Evolutionary conservation across 2,113 vertebrate genomes (phyloP), one percentile per base, ranked within the genome.

Genomic region (Gallinago media): DNA sequence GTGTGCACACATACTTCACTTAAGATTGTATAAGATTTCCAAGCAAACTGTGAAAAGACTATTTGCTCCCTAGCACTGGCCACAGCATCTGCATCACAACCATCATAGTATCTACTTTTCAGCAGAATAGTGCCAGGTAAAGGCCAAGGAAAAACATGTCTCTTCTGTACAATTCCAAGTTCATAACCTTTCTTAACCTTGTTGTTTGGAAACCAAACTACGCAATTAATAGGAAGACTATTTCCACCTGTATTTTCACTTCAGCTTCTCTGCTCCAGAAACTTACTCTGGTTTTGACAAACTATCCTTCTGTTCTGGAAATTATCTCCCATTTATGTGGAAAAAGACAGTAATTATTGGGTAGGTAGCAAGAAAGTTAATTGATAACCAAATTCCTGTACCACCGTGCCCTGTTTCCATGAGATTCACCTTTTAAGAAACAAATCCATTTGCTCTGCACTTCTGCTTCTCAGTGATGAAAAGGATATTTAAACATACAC

Each of bases 1-100:
- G 19, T 21, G 65, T 4, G 27, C 15, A 36, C 17, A 11, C 0
- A 0, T 19, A 29, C 15, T 59, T 78, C 8, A 0, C 52, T 15
- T 19, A 5, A 21, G 12, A 47, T 10, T 44, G 46, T 6, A 2
- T 1, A 61, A 66, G 22, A 56, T 38, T 58, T 85, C 36, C 63
- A 76, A 89, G 67, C 36, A 63, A 88, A 83, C 52, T 58, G 31
- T 47, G 47, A 68, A 47, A 85, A 73, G 42, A 11, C 27, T 58
- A 8, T 46, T 40, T 80, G 29, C 72, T 71, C 21, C 42, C 59
- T 49, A 70, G 79, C 55, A 55, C n/a, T 13, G 17, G 22, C 36
- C 17, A 21, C 36, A 36, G 55, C 15, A 49, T 17, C 62, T 32
- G 25, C 21, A 66, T 27, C 79, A 80, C 13, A 23, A 20, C 68